These are phyloP conservation scores for Anhinga rufa DNA, from an alignment of 2,113 vertebrate genomes.

Conservation along the genomic window DNA sequence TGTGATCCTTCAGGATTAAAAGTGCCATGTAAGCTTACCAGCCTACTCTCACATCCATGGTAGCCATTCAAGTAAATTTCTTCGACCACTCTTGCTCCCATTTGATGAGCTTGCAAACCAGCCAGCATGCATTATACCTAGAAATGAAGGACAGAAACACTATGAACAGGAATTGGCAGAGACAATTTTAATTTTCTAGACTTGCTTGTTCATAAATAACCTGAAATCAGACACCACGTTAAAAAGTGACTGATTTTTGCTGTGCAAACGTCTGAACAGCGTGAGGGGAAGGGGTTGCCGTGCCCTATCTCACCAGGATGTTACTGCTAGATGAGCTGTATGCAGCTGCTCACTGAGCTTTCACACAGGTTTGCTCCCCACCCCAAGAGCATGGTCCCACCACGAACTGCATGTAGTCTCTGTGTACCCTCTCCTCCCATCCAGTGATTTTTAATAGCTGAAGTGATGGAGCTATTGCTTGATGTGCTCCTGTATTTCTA, in stretches of 20 bases:
- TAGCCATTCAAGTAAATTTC: neutral
- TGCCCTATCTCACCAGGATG: neutral
- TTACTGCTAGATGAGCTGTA: neutral
- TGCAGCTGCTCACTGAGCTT: neutral
- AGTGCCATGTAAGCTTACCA: neutral
- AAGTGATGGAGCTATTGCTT: neutral
- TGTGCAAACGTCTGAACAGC: neutral
- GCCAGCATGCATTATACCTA: neutral
- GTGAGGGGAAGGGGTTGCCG: neutral
- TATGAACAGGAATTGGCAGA: neutral
- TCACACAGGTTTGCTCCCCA: neutral
- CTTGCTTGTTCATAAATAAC: neutral
- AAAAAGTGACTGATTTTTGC: neutral
- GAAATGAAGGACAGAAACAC: neutral
- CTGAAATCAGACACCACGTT: neutral
- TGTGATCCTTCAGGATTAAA: neutral
- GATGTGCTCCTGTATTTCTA: conserved; percentile 14
- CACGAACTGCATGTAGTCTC: no score
- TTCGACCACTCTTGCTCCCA: neutral
- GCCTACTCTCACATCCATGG: neutral
- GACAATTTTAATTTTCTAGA: neutral
- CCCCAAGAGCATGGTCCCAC: neutral
- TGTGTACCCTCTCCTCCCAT: neutral
- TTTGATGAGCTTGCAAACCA: neutral
- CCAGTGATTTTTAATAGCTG: neutral